These are phyloP conservation scores for Neodiprion fabricii DNA, from an alignment of 1,140 invertebrate species.

Conservation along the genomic window DNA sequence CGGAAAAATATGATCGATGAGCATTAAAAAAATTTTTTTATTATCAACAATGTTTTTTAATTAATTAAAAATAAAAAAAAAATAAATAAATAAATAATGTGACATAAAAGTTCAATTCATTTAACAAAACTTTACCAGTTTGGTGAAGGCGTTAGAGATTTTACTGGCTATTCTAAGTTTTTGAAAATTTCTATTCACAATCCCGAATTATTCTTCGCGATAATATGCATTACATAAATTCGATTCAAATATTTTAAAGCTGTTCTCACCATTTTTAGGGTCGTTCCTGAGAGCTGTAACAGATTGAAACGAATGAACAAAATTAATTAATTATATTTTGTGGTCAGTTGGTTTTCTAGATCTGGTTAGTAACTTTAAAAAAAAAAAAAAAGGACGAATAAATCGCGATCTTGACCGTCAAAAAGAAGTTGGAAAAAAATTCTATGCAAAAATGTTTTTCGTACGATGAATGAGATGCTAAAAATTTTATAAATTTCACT, in stretches of 20 bases:
- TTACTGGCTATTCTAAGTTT: neutral
- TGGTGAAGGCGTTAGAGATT: neutral
- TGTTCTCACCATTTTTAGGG: constrained; percentile 57
- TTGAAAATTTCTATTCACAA: constrained; percentile 5
- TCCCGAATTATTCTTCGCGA: no score
- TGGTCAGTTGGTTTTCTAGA: neutral
- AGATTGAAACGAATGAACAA: constrained; percentile 27
- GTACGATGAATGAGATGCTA: no score
- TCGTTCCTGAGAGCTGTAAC: constrained; percentile 59
- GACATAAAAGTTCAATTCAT: constrained; percentile 33
- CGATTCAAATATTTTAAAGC: neutral
- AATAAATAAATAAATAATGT: constrained; percentile 12
- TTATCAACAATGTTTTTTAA: neutral
- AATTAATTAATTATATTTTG: neutral
- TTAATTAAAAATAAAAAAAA: neutral
- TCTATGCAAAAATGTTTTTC: no score
- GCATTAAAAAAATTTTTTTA: neutral
- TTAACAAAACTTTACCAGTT: no score
- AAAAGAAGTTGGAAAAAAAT: neutral
- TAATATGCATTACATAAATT: no score
- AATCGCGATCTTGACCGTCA: neutral
- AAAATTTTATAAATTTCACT: constrained; percentile 32
- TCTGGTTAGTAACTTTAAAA: neutral
- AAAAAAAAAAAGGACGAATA: constrained; percentile 3
- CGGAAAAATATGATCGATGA: constrained; percentile 40